phyloP scores from a whole-genome alignment of 2,888 invertebrate genomes.

The Suillia variegata region DNA sequence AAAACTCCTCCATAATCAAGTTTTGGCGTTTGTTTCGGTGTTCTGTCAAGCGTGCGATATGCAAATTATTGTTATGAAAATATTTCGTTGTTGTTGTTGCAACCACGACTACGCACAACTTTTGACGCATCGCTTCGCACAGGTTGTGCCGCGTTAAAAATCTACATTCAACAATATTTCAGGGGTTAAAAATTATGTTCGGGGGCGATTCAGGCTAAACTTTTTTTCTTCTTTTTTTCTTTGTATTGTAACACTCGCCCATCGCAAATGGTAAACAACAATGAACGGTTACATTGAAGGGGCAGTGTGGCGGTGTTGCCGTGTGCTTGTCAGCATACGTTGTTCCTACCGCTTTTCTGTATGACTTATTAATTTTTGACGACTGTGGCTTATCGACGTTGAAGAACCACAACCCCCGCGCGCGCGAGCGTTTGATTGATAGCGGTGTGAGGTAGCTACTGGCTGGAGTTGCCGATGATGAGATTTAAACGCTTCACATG shows the following conservation, averaged over 20 bases:
- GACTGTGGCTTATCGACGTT: constrained; percentile 18
- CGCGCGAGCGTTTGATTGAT: constrained; percentile 14
- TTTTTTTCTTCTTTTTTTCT: too few species aligned
- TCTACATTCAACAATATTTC: too few species aligned
- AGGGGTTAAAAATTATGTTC: too few species aligned
- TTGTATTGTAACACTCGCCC: not conserved
- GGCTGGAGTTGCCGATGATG: not conserved
- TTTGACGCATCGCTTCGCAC: too few species aligned
- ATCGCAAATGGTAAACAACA: not conserved
- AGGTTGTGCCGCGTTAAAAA: too few species aligned
- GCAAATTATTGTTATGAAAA: constrained; percentile 29
- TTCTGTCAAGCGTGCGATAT: not conserved
- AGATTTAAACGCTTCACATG: not conserved
- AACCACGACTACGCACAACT: constrained; percentile 7
- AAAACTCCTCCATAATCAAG: too few species aligned
- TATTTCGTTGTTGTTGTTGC: constrained; percentile 36
- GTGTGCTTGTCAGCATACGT: too few species aligned
- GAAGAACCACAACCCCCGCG: not conserved
- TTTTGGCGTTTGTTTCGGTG: too few species aligned
- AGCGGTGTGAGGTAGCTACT: too few species aligned
- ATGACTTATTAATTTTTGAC: constrained; percentile 28
- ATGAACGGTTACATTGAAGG: not conserved
- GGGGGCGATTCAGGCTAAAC: too few species aligned
- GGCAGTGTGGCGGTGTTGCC: not conserved
- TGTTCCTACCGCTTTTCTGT: constrained; percentile 4